Evolutionary conservation across 2,113 vertebrate genomes (phyloP).

Genomic region (Cranoglanis bouderius): DNA sequence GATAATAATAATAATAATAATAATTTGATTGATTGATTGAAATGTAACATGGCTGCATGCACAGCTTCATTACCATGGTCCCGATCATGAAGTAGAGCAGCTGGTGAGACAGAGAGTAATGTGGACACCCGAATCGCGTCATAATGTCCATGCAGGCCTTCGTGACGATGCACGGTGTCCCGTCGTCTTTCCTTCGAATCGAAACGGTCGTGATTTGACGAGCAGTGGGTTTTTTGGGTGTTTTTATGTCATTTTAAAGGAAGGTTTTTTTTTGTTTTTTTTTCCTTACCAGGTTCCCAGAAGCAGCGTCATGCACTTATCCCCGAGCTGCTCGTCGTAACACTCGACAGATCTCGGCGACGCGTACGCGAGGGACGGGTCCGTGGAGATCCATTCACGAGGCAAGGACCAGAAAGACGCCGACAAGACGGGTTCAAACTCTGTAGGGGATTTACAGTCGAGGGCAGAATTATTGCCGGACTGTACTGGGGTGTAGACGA

Average conservation of each 20-base stretch:
- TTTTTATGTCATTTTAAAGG: background rate
- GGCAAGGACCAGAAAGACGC: conserved; percentile 78
- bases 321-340: conserved; percentile 77
- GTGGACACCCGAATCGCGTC: conserved; percentile 73
- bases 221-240: background rate
- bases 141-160: conserved; percentile 76
- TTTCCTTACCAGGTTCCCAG: conserved; percentile 79
- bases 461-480: background rate
- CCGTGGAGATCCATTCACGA: conserved; percentile 69
- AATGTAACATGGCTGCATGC: background rate
- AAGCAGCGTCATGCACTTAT: conserved; percentile 78
- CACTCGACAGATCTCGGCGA: conserved; percentile 63
- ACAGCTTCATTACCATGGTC: conserved; percentile 69
- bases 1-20: background rate
- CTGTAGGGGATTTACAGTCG: conserved; percentile 55
- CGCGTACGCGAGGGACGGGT: conserved; percentile 70
- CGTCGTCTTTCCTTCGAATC: conserved; percentile 71
- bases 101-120: conserved; percentile 84
- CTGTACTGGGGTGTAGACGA: background rate
- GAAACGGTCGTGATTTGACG: background rate
- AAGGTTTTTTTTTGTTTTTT: no score
- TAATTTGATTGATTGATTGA: background rate
- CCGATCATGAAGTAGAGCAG: conserved; percentile 85
- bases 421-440: conserved; percentile 74
- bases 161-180: conserved; percentile 76